A percentile compares a stretch with the other conserved stretches of the same genome.
Evolutionary conservation across 2,888 invertebrate species (phyloP).

Genomic region (Euplexia lucipara): DNA sequence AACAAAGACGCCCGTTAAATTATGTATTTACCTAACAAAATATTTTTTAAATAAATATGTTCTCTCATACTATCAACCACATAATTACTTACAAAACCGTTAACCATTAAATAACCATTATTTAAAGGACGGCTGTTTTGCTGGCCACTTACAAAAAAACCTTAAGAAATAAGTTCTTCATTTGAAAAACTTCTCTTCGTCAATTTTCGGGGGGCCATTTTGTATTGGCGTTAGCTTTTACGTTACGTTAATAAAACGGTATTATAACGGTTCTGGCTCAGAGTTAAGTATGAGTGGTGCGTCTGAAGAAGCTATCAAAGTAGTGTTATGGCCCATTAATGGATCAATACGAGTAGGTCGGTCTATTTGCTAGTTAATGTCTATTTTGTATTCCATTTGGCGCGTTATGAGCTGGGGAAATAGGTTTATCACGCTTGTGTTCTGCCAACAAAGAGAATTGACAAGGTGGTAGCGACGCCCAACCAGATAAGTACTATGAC

Average conservation of each 20-base stretch:
- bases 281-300: conserved; percentile 48
- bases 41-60: conserved; percentile 23
- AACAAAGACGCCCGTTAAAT: conserved; percentile 36
- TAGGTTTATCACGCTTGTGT: conserved; percentile 42
- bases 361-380: conserved; percentile 7
- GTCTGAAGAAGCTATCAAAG: conserved; percentile 66
- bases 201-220: conserved; percentile 27
- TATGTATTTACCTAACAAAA: conserved; percentile 2
- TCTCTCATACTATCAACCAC: conserved; percentile 16
- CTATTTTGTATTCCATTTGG: conserved; percentile 19
- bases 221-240: conserved; percentile 38
- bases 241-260: conserved; percentile 63
- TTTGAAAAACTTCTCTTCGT: neutral
- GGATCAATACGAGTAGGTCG: conserved; percentile 34
- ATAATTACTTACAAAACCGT: conserved; percentile 11
- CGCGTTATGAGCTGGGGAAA: conserved; percentile 21
- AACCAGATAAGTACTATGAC: too few relatives aligned
- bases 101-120: conserved; percentile 37
- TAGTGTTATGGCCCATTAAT: conserved; percentile 59
- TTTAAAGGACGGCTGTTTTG: conserved; percentile 39
- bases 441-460: conserved; percentile 6
- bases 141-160: conserved; percentile 30
- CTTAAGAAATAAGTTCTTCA: conserved; percentile 21
- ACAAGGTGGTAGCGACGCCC: too few relatives aligned
- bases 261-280: conserved; percentile 56